Base-by-base conservation (phyloP, 2,113 vertebrate genomes). In the Pteropus alecto region DNA sequence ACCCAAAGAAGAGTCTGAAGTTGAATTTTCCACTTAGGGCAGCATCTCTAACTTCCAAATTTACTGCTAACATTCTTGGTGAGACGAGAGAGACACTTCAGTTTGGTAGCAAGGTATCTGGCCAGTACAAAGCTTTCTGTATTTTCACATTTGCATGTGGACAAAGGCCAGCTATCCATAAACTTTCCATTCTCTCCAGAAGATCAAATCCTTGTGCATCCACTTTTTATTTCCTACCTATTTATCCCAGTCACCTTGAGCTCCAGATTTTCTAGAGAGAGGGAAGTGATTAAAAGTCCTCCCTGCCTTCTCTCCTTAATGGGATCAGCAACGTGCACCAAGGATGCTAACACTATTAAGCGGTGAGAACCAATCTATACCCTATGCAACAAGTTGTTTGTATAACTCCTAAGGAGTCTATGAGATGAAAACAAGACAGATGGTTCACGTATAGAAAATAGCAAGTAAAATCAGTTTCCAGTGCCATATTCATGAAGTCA, bases 371-470 rank as follows among this genome's bases (percentile, higher is more conserved):
- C 43, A 48, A 16, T 46, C 26, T 79, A 6, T 67, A 28, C 38
- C 68, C 43, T 46, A 3, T 26, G 33, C 24, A 54, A 88, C 61
- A 73, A 85, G 51, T 51, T 77, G 11, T 67, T 68, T 92, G 28
- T 60, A 70, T 4, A n/a, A 56, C 61, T 93, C 18, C 74, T 83
- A 35, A 61, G 14, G 38, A 73, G 18, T 60, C 54, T 88, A 54
- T 85, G 41, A 73, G 81, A 18, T 71, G 30, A 92, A 96, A 82
- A 90, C 78, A 97, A 87, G 96, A 81, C 87, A 77, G 70, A 61
- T 90, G 41, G 33, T 77, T 96, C 87, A 43, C 7, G 5, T 63
- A 78, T 5, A 82, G 63, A 96, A 95, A 68, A 79, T 11, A 92
- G 46, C 60, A 68, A 88, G 61, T 94, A 67, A 90, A 92, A 86